A percentile compares a stretch with the other conserved stretches of the same genome.
These are phyloP conservation scores for Hydrotaea cyrtoneurina DNA, from an alignment of 2,888 invertebrate species.

Conservation along the genomic window DNA sequence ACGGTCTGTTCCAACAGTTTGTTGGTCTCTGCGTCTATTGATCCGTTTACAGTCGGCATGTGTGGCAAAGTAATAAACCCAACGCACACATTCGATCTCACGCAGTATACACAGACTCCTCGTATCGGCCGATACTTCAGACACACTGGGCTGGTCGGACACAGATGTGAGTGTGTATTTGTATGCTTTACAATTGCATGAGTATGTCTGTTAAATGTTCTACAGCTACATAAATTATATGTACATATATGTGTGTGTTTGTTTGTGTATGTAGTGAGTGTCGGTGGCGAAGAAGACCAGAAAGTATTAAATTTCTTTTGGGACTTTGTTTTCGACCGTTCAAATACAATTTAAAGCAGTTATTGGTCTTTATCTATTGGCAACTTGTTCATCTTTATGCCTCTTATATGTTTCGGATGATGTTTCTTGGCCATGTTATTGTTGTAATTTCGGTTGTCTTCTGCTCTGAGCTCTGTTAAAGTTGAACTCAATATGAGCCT, in stretches of 20 bases:
- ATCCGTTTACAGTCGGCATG: not conserved
- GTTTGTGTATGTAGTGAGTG: not conserved
- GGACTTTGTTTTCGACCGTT: constrained; percentile 18
- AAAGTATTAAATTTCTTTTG: constrained; percentile 42
- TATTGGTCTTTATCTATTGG: constrained; percentile 48
- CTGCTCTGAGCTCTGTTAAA: too few relatives aligned
- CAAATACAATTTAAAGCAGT: constrained; percentile 36
- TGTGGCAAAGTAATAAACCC: constrained; percentile 16
- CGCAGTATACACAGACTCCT: not conserved
- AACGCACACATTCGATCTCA: constrained; percentile 7
- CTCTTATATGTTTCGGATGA: not conserved
- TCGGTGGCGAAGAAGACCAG: not conserved
- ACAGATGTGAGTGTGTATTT: not conserved
- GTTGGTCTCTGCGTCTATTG: too few relatives aligned
- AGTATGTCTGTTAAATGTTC: too few relatives aligned
- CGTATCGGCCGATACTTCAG: not conserved
- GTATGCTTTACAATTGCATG: not conserved
- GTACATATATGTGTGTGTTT: not conserved
- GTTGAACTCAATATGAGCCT: not conserved
- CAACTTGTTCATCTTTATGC: constrained; percentile 44
- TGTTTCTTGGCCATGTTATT: too few relatives aligned
- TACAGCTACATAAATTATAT: not conserved
- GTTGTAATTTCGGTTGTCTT: too few relatives aligned
- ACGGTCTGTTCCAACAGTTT: not conserved
- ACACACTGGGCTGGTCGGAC: too few relatives aligned